These are phyloP conservation scores for Coregonus sp. DNA, from an alignment of 2,797 vertebrate genomes.

Conservation along the genomic window DNA sequence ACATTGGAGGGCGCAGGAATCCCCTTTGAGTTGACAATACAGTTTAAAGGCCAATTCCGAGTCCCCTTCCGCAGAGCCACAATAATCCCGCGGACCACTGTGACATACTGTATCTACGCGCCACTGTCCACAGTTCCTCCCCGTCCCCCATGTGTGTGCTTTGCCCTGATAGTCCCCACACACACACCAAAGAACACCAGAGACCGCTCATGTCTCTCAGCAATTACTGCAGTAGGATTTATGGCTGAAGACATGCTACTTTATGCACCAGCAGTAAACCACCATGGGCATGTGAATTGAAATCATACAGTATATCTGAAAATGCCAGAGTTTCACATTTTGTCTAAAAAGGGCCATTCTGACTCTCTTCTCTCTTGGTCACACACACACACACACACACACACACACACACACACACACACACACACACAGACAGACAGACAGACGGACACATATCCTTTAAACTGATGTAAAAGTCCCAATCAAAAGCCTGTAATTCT, in stretches of 20 bases:
- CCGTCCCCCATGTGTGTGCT: not conserved
- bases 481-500: too few species aligned
- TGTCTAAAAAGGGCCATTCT: not conserved
- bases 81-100: too few species aligned
- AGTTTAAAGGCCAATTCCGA: too few species aligned
- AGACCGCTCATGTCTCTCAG: not conserved
- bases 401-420: too few species aligned
- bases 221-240: not conserved
- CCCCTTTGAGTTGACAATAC: too few species aligned
- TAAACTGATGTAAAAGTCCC: too few species aligned
- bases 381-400: not conserved
- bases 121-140: too few species aligned
- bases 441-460: too few species aligned
- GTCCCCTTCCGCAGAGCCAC: too few species aligned
- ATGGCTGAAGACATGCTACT: not conserved
- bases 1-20: too few species aligned
- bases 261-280: not conserved
- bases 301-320: not conserved
- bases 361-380: not conserved
- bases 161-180: not conserved
- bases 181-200: not conserved
- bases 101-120: too few species aligned
- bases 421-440: too few species aligned
- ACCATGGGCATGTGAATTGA: not conserved
- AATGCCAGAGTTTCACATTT: not conserved